Evolutionary conservation across 2,888 invertebrate genomes (phyloP), one percentile per base, ranked within the genome.

Genomic region (Argyresthia goedartella): DNA sequence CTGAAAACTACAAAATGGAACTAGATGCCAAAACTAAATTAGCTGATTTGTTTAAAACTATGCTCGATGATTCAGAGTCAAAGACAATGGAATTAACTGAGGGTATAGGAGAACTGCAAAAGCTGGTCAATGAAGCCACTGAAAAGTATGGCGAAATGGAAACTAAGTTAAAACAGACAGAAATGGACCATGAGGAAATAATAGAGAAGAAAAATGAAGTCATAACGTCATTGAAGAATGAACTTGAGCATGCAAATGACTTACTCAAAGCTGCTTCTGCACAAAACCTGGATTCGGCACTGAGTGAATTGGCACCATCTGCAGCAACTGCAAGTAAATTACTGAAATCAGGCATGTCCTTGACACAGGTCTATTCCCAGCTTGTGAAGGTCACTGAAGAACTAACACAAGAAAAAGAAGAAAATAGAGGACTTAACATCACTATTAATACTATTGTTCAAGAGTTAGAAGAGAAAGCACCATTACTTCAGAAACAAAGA

Each of bases 331-430:
- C 96, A 4, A 94, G 94, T 68, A 92, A 92, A 64, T 88, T 97
- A 41, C 87, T 97, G 13, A 95, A 95, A 71, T 92, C 95, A 11
- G 96, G 96, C 45, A 92, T 96, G 89, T 93, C 96, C 3, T 85
- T 98, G n/a, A 97, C 98, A 0, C 95, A 97, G 79, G 91, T 98
- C 56, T 98, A 98, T 78, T 92, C 94, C 0, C 92, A 96, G 66
- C 92, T 96, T 67, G 93, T 95, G 0, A 91, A 92, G 64, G 88
- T 91, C 1, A 89, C 91, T 10, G 95, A 97, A 64, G 92, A 94
- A 61, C 81, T 97, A 43, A 82, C 91, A 46, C 76, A 90, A 43
- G 92, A 93, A 65, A 93, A 93, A 68, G 92, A 93, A 63, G 96
- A 98, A 71, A 96, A 94, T 65, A 88, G 91, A 52, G 89, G 93